Base-by-base conservation (phyloP, 2,113 vertebrate species). In the Camelus dromedarius region DNA sequence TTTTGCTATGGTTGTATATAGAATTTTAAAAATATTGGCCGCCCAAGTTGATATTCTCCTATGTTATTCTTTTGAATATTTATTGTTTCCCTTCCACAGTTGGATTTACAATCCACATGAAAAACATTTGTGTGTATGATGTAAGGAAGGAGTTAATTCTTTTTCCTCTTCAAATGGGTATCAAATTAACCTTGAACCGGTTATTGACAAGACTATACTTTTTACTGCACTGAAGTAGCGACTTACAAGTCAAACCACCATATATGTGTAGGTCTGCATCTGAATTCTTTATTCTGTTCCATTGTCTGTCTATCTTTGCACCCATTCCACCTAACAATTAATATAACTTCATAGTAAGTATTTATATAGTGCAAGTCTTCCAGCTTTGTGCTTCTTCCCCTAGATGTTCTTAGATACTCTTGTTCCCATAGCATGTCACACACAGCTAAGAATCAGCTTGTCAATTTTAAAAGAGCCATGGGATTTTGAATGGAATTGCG, bases 231-330 rank as follows among this genome's bases (percentile, higher is more conserved):
- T 60, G 52, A 72, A 15, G 64, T 28, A 16, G 11, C 18, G 52
- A 20, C 50, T 54, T 88, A 82, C 5, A 19, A 42, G 30, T 93
- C 72, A 79, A 64, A 28, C 20, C 6, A 72, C 20, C 5, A n/a
- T 79, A 18, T n/a, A n/a, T 56, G 15, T 69, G 26, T 73, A 86
- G 32, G 28, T 26, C 20, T 82, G 20, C 66, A 81, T 91, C 38
- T 94, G n/a, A 52, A 72, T 72, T 81, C 42, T 89, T 92, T 58
- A 73, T 85, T 92, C 13, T 72, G n/a, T 69, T 87, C 13, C 24
- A 15, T 22, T 67, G 56, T 32, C 30, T 79, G 30, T 80, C 64
- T 92, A 30, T 50, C 20, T 52, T 70, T 83, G 38, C 11, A 48
- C n/a, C 18, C 72, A 42, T 91, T 75, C 58, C 13, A 22, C 50